Conservation (phyloP, 2,113 vertebrate species). For the Menidia beryllina region DNA sequence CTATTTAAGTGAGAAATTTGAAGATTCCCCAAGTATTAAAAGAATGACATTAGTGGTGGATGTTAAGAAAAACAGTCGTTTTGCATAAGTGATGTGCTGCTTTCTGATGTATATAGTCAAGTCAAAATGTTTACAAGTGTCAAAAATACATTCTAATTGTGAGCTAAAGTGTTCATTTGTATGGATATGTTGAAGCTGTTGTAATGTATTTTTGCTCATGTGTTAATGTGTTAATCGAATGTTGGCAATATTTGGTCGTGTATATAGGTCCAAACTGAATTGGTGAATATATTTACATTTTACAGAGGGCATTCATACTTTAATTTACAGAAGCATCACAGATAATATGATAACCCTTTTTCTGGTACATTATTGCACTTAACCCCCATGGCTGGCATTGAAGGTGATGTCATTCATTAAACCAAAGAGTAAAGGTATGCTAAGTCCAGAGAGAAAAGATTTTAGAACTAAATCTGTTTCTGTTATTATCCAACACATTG, state of each 20-base stretch:
- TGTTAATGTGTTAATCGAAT: slow-evolving; percentile 55
- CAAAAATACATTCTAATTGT: slow-evolving; percentile 69
- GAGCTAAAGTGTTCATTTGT: slow-evolving; percentile 66
- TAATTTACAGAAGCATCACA: slow-evolving; percentile 36
- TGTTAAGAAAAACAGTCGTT: slow-evolving; percentile 50
- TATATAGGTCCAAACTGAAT: slow-evolving; percentile 53
- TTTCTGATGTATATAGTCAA: slow-evolving; percentile 70
- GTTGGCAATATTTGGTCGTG: slow-evolving; percentile 58
- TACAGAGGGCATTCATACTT: slow-evolving; percentile 39
- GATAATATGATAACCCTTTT: slow-evolving; percentile 3
- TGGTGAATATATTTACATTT: slow-evolving; percentile 42
- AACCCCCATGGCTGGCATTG: slow-evolving; percentile 27
- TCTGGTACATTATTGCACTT: slow-evolving; percentile 21
- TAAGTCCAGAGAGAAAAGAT: slow-evolving; percentile 14
- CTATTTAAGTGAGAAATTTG: slow-evolving; percentile 47
- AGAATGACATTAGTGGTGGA: slow-evolving; percentile 40
- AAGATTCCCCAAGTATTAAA: slow-evolving; percentile 45
- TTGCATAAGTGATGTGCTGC: slow-evolving; percentile 77
- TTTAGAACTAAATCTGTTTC: slow-evolving; percentile 2
- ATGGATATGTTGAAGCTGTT: slow-evolving; percentile 57
- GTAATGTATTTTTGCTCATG: slow-evolving; percentile 34
- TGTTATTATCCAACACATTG: slow-evolving; percentile 13
- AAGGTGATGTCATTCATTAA: slow-evolving; percentile 17
- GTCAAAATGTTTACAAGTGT: slow-evolving; percentile 84
- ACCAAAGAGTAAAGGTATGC: slow-evolving; percentile 52